Base-by-base conservation (phyloP, 2,113 vertebrate genomes). In the Corythoichthys intestinalis region DNA sequence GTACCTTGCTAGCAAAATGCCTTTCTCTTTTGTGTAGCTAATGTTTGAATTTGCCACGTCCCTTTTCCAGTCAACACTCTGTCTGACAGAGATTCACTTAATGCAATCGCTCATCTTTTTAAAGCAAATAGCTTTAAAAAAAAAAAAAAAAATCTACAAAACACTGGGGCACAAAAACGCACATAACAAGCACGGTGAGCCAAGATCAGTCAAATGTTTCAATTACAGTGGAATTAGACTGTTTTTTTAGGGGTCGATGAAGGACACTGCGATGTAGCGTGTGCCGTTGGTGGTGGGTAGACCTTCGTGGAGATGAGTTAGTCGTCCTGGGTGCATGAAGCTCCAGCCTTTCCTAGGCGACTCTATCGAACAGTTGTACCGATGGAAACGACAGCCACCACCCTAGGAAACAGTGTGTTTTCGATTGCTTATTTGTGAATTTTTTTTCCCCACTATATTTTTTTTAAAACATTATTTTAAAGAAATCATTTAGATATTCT, bases 291-390 rank as follows among this genome's bases (percentile, higher is more conserved):
- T 93, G 70, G 97, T 95, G 54, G 96, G 96, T 83, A 99, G 93
- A 79, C 97, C 97, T 94, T 99, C 97, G 2, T 99, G 97, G 70
- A 99, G 91, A 78, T 99, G 97, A 0, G 97, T 99, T 60, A 99
- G 93, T 76, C 96, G 93, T 76, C 97, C 97, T 1, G 97, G 97
- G 77, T 99, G 97, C 94, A 99, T 99, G 85, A 99, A 98, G 78
- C 93, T 98, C 97, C 97, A 99, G 67, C 97, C 97, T 91, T 99
- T 99, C 63, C 96, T 92, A 0, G 95, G 95, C 44, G 97, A 96
- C 1, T 95, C 92, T 84, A 99, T 91, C 44, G 95, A 95, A 75
- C 97, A 99, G 90, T 99, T 98, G 80, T 99, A 99, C 65, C 97
- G 91, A 73, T 98, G 90, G 88, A 99, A 99, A 72, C 95, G 95